Evolutionary conservation across 2,888 invertebrate genomes (phyloP), one percentile per base, ranked within the genome.

Genomic region (Harmothoe impar): DNA sequence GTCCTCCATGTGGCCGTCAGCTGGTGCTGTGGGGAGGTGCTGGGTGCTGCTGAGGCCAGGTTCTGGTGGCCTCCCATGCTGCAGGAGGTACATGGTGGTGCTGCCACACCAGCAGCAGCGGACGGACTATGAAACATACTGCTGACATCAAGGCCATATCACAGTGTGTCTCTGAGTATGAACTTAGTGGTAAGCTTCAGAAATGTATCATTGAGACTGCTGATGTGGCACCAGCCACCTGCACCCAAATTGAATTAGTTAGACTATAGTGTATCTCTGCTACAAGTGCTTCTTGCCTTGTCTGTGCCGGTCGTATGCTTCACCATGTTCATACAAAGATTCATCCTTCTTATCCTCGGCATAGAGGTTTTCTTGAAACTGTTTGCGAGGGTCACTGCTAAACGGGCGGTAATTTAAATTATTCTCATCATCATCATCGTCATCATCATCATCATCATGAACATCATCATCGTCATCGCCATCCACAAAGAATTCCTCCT

Each of bases 381-480:
- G 54, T 54, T 86, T 86, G 1, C 86, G 51, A 3, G 89, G 77
- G 33, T 78, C 78, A 23, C 51, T 23, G 29, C 89, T 89, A 52
- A 89, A 78, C n/a, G 89, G 78, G 35, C 23, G 52, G 77, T 77
- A 77, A 29, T 20, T 68, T 12, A 56, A 12, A 25, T 72, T 12
- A 5, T 68, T 72, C 52, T 35, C n/a, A 52, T 84, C 84, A 25
- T 84, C 84, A 84, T 51, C 91, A 92, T 93, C 90, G 94, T 94
- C 94, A 77, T 95, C 89, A 52, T 84, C 84, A 25, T 84, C 84
- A 43, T 51, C 91, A 92, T 93, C 90, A 94, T 94, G 94, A 77
- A 95, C 89, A 92, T 95, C 25, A 94, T 93, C 62, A 92, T 94
- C n/a, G 93, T 95, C 77, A 94, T 93, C 0, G 93, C 93, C 12